Percentiles rank a stretch among this genome's conserved stretches.
These are phyloP conservation scores for Crypturellus undulatus DNA, from an alignment of 2,113 vertebrate species.

Conservation along the genomic window DNA sequence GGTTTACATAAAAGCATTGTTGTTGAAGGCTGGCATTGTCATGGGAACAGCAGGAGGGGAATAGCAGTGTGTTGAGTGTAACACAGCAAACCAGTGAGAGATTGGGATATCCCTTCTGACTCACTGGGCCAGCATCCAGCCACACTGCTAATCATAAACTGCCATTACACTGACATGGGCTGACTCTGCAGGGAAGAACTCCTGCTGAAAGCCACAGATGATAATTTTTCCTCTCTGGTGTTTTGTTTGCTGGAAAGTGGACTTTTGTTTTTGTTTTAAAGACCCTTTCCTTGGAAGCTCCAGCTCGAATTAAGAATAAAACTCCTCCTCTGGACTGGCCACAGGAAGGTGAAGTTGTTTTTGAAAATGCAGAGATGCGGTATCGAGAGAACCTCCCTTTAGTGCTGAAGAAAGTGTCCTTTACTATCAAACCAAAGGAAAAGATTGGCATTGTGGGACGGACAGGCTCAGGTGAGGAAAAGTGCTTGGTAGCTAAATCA, in stretches of 20 bases:
- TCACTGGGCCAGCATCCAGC: background rate
- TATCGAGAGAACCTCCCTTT: slow-evolving; percentile 92
- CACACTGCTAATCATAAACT: background rate
- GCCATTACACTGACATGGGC: background rate
- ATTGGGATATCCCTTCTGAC: background rate
- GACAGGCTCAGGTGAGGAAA: slow-evolving; percentile 89
- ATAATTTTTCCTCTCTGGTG: background rate
- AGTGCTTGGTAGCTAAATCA: background rate
- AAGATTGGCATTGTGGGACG: slow-evolving; percentile 94
- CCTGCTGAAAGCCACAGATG: background rate
- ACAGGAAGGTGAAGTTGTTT: slow-evolving; percentile 89
- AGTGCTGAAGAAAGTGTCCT: slow-evolving; percentile 92
- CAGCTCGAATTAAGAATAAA: slow-evolving; percentile 89
- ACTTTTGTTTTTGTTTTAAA: slow-evolving; percentile 54
- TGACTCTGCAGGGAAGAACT: background rate
- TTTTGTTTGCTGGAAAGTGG: background rate
- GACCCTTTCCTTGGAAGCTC: slow-evolving; percentile 92
- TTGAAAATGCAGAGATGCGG: slow-evolving; percentile 90
- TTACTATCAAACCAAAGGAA: slow-evolving; percentile 90
- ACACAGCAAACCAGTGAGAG: background rate
- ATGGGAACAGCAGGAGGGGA: background rate
- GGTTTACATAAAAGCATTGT: background rate
- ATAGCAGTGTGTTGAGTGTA: background rate
- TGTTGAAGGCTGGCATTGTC: background rate
- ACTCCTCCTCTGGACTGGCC: slow-evolving; percentile 89